These are phyloP conservation scores for Paradoxurus hermaphroditus DNA, from an alignment of 2,113 vertebrate genomes.

Conservation along the genomic window DNA sequence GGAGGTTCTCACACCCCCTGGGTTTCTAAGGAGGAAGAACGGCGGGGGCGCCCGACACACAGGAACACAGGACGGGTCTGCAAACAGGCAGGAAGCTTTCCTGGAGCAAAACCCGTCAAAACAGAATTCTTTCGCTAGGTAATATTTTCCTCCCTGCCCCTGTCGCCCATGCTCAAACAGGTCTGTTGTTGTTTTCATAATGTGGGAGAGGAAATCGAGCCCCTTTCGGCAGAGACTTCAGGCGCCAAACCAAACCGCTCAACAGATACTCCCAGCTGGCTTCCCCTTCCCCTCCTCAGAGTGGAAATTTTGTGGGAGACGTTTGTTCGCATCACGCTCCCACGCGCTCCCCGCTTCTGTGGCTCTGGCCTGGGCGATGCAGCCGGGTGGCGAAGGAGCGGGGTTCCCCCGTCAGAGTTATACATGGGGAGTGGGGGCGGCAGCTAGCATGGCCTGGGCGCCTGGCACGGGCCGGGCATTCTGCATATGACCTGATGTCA, in stretches of 20 bases:
- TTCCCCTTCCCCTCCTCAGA: not conserved
- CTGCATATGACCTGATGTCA: not conserved
- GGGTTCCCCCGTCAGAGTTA: not conserved
- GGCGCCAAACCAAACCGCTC: slow-evolving; percentile 67
- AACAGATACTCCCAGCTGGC: slow-evolving; percentile 58
- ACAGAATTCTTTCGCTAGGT: slow-evolving; percentile 68
- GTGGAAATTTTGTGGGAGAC: slow-evolving; percentile 34
- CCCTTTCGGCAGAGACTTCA: slow-evolving; percentile 65
- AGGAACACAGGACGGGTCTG: slow-evolving; percentile 13
- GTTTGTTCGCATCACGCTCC: not conserved
- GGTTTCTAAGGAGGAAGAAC: slow-evolving; percentile 39
- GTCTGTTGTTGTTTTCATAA: slow-evolving; percentile 74
- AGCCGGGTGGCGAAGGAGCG: not conserved
- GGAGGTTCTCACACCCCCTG: slow-evolving; percentile 38
- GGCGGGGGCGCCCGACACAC: not conserved
- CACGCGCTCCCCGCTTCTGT: not conserved
- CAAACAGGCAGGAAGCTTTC: slow-evolving; percentile 71
- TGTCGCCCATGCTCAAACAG: slow-evolving; percentile 44
- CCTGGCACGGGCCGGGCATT: not conserved
- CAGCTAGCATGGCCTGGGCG: not conserved
- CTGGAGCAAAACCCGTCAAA: slow-evolving; percentile 69
- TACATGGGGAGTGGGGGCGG: not conserved
- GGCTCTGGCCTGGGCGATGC: not conserved
- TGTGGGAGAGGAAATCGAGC: slow-evolving; percentile 72
- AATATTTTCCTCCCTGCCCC: slow-evolving; percentile 71